A percentile compares a stretch with the other conserved stretches of the same genome.
Conservation (phyloP, 2,888 invertebrate species). For the Apamea epomidion region DNA sequence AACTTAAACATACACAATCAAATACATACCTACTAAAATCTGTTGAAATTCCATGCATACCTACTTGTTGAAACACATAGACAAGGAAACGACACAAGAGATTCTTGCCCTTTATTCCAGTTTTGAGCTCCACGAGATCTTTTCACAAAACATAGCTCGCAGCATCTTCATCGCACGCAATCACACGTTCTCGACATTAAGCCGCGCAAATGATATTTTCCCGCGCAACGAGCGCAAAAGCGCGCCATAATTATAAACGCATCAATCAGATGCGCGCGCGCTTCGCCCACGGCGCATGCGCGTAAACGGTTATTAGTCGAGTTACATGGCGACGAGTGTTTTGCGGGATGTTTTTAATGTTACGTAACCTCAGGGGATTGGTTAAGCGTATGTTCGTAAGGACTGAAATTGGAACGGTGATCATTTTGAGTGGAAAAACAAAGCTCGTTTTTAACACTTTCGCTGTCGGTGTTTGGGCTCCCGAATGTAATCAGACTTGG, state of each 20-base stretch:
- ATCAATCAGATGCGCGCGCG: constrained; percentile 86
- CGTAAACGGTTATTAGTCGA: constrained; percentile 84
- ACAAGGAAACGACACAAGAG: not conserved
- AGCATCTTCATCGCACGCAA: constrained; percentile 60
- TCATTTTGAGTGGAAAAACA: constrained; percentile 44
- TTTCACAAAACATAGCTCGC: constrained; percentile 42
- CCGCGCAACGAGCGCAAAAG: constrained; percentile 80
- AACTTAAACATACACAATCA: not conserved
- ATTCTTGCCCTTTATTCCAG: not conserved
- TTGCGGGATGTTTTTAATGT: constrained; percentile 68
- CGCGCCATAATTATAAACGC: constrained; percentile 88
- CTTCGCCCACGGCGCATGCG: constrained; percentile 73
- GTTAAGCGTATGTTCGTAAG: constrained; percentile 57
- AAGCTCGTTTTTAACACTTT: constrained; percentile 48
- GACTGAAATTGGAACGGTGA: constrained; percentile 51
- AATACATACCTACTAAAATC: not conserved
- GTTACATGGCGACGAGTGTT: constrained; percentile 71
- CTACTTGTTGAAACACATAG: constrained; percentile 4
- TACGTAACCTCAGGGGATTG: constrained; percentile 64
- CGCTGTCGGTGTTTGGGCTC: constrained; percentile 8
- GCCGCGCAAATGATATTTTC: constrained; percentile 84
- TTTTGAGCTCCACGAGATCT: not conserved
- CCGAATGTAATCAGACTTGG: constrained; percentile 17
- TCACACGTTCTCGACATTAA: constrained; percentile 60
- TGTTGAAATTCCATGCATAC: not conserved